Percentiles rank a stretch among this genome's conserved stretches.
These are phyloP conservation scores for Siderastrea radians DNA, from an alignment of 92 coral and sea anemone genomes.

Conservation along the genomic window DNA sequence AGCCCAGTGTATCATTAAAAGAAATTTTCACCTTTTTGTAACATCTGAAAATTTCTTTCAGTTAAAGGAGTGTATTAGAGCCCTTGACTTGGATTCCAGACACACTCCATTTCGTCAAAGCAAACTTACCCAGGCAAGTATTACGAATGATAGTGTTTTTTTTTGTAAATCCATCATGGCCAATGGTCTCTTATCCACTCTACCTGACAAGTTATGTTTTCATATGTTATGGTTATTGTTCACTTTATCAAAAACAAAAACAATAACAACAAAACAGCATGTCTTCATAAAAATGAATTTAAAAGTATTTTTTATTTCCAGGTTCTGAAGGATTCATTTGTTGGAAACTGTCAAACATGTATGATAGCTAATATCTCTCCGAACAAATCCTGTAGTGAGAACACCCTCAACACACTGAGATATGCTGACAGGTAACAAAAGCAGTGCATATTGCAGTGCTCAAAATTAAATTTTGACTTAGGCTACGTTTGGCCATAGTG, in stretches of 20 bases:
- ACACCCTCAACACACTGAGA: constrained; percentile 86
- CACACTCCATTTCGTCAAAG: constrained; percentile 95
- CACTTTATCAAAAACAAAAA: background rate
- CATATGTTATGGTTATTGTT: background rate
- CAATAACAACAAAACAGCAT: background rate
- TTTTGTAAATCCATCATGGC: too few relatives aligned
- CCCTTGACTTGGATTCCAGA: constrained; percentile 88
- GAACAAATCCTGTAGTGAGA: constrained; percentile 81
- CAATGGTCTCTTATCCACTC: too few relatives aligned
- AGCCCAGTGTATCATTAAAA: background rate
- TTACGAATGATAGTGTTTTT: background rate
- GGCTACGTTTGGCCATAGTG: too few relatives aligned
- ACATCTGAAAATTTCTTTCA: background rate
- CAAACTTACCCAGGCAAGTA: constrained; percentile 87
- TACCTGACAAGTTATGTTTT: background rate
- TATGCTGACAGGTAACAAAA: constrained; percentile 83
- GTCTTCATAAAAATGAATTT: background rate
- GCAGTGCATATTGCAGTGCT: background rate
- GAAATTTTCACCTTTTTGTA: background rate
- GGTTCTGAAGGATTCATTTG: constrained; percentile 90
- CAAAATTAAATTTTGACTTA: too few relatives aligned
- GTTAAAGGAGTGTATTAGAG: constrained; percentile 91
- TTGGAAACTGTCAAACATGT: constrained; percentile 90
- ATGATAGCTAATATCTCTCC: constrained; percentile 95
- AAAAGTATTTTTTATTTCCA: background rate